phyloP scores from a whole-genome alignment of 1,140 invertebrate species.

The Listronotus bonariensis region DNA sequence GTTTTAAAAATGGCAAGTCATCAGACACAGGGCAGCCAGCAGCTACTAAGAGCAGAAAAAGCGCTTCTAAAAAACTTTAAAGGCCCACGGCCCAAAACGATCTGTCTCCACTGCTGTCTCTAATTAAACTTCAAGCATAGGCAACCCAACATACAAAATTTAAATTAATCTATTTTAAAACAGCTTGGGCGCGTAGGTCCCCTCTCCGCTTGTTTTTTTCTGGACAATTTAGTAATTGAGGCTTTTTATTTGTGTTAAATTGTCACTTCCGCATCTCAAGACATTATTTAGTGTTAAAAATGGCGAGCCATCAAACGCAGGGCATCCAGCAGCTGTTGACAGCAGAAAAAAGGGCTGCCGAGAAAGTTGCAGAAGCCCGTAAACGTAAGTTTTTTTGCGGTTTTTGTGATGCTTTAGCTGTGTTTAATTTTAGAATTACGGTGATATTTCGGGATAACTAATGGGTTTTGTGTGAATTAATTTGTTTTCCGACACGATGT shows the following conservation, averaged over 20 bases:
- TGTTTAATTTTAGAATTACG: too few species aligned
- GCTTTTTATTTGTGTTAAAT: slow-evolving; percentile 5
- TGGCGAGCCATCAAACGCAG: slow-evolving; percentile 96
- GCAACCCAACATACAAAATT: background rate
- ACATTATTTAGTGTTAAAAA: slow-evolving; percentile 53
- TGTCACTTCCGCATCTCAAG: background rate
- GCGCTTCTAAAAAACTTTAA: too few species aligned
- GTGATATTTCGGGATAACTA: too few species aligned
- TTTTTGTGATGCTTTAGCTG: too few species aligned
- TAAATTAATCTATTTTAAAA: slow-evolving; percentile 1
- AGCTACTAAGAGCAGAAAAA: slow-evolving; percentile 96
- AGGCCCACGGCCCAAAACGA: too few species aligned
- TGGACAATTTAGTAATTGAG: background rate
- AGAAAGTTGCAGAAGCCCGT: slow-evolving; percentile 98
- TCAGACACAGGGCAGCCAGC: slow-evolving; percentile 98
- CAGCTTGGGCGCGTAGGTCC: background rate
- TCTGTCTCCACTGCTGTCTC: background rate
- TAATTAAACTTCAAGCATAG: background rate
- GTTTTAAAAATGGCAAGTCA: slow-evolving; percentile 80
- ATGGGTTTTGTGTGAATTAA: too few species aligned
- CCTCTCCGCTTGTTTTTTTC: background rate
- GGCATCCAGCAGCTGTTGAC: slow-evolving; percentile 97
- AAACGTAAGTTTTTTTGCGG: slow-evolving; percentile 79
- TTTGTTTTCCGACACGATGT: too few species aligned
- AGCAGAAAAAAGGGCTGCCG: slow-evolving; percentile 97